Base-by-base conservation (phyloP, 2,113 vertebrate genomes). In the Notarius quadriscutis region DNA sequence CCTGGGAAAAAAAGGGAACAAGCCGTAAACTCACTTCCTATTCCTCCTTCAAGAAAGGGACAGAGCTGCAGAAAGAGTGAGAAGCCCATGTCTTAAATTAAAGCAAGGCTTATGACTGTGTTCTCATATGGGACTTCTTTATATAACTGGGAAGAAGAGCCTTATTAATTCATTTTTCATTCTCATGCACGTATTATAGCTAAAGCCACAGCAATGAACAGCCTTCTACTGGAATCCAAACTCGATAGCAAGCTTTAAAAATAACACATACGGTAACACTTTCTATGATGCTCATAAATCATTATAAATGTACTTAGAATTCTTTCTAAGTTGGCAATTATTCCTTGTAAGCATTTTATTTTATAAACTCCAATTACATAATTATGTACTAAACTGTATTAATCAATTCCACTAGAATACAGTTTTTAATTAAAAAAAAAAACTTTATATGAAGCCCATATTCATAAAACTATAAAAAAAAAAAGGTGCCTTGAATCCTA, bases 21-120 rank as follows among this genome's bases (percentile, higher is more conserved):
- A 58, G 57, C 18, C 27, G 34, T n/a, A 62, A 20, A 81, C 30
- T 81, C 57, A 81, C 18, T 81, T 62, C 58, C 30, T 62, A 81
- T 81, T 81, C 58, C 58, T 81, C 57, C 79, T 62, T 81, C 22
- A 62, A 75, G 84, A 87, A 48, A 78, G 71, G 60, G 84, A 85
- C 75, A 91, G 87, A 87, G 86, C 86, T 55, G 41, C 81, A 92
- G 84, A 58, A 83, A 86, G 57, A 91, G 84, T 85, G 92, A 90
- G 87, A 85, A 87, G 27, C 53, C 74, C 48, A 51, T 2, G 75
- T 17, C 50, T 27, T 55, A 27, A 27, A 57, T 87, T 91, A 85
- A 88, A 90, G 89, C 90, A 89, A 84, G 86, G 88, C 92, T 89
- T 65, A 83, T 89, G 91, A 92, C 92, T 88, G 84, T 88, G 86